phyloP scores from a whole-genome alignment of 2,888 invertebrate species.

The Petrophora chlorosata region DNA sequence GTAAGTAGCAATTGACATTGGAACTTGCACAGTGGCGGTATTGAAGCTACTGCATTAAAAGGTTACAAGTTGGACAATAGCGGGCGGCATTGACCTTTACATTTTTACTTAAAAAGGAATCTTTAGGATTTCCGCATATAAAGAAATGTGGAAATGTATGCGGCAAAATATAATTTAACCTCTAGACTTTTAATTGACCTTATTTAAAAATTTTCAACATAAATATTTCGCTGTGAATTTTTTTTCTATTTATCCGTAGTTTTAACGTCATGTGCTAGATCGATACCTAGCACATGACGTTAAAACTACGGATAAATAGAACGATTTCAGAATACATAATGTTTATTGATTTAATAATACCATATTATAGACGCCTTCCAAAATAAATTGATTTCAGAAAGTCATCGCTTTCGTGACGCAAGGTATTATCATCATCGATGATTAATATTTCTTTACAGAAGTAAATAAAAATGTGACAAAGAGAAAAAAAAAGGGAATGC shows the following conservation, averaged over 20 bases:
- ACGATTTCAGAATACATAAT: no score
- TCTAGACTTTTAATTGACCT: constrained; percentile 10
- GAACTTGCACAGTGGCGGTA: constrained; percentile 30
- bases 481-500: no score
- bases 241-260: background rate
- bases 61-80: constrained; percentile 45
- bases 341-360: no score
- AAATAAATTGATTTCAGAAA: no score
- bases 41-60: constrained; percentile 43
- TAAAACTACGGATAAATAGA: no score
- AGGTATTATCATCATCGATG: no score
- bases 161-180: constrained; percentile 7
- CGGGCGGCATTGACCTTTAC: constrained; percentile 39
- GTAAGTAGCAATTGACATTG: background rate
- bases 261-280: no score
- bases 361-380: no score
- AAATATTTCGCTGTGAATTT: background rate
- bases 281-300: no score
- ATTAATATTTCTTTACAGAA: no score
- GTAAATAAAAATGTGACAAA: no score
- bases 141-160: constrained; percentile 13
- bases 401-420: no score
- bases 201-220: background rate
- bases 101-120: constrained; percentile 26
- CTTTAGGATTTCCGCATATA: constrained; percentile 22